phyloP scores from a whole-genome alignment of 2,113 vertebrate genomes.

The Pipra filicauda region DNA sequence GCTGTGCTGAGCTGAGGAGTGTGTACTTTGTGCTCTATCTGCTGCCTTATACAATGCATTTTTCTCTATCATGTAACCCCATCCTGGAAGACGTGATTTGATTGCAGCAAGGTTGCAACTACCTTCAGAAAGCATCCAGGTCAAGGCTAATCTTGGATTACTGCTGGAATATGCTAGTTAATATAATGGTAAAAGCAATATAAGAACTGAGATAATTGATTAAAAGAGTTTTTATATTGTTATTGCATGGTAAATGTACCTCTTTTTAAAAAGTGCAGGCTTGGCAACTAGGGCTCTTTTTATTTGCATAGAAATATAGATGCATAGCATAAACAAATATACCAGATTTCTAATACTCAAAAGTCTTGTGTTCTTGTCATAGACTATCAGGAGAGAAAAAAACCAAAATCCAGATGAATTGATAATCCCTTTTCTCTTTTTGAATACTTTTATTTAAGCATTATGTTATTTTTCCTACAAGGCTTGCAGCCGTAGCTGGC shows the following conservation, averaged over 20 bases:
- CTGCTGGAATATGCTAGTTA: neutral
- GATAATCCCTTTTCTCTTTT: neutral
- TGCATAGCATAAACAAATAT: neutral
- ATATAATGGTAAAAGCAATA: neutral
- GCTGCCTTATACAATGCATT: neutral
- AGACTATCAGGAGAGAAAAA: neutral
- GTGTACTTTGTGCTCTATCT: neutral
- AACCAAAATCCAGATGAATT: neutral
- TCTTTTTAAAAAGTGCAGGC: neutral
- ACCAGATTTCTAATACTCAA: neutral
- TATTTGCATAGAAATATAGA: neutral
- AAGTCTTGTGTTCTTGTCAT: neutral
- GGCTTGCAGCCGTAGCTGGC: neutral
- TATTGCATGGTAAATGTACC: neutral
- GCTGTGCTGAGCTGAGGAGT: neutral
- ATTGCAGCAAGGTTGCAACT: neutral
- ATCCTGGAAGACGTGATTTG: neutral
- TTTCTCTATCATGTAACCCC: neutral
- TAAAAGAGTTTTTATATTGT: neutral
- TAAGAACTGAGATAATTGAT: neutral
- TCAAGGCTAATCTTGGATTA: neutral
- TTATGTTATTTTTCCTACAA: neutral
- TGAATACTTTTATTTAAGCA: neutral
- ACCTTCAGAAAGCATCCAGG: neutral
- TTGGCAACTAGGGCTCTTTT: neutral